Base-by-base conservation (phyloP, 2,888 invertebrate genomes). In the Thecophora atra region DNA sequence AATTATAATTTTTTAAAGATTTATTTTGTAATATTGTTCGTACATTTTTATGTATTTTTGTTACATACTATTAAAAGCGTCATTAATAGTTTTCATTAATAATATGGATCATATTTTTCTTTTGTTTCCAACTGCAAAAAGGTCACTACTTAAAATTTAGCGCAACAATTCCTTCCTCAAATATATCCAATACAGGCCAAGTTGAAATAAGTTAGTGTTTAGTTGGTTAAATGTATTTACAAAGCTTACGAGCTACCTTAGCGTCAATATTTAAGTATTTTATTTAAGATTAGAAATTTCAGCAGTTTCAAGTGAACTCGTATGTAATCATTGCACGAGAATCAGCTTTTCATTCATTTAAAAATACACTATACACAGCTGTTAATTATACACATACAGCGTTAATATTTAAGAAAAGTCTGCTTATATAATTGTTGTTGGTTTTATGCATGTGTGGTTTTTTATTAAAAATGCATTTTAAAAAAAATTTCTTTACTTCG, bases 181-280 rank as follows among this genome's bases (percentile, higher is more conserved):
- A 37, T 11, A 37, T 37, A 37, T 6, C 11, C 37, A 6, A 37
- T 11, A 37, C 37, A 37, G n/a, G 62, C 62, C 28, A 26, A 51
- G 42, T 71, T 64, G 30, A 51, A 47, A 66, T 66, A 71, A 65
- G 47, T 65, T 65, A 65, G 37, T n/a, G 42, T 72, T 24, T 51
- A 26, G 66, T 52, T 63, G 64, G 24, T 69, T 30, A 68, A 63
- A 52, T 72, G 28, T 75, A 65, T 74, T 63, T 75, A 70, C 70
- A 71, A 62, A 8, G n/a, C 65, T 65, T 71, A 71, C 3, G 7
- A 52, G 19, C 71, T 71, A 70, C 8, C 63, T 63, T 54, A 70
- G 15, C 72, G 72, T 72, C 63, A 73, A 72, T 72, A 47, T 75
- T 37, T 73, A 58, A 71, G 47, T 64, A 21, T 72, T 37, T 76